Evolutionary conservation across 2,888 invertebrate genomes (phyloP).

Genomic region (Aspidiotus rigidus): DNA sequence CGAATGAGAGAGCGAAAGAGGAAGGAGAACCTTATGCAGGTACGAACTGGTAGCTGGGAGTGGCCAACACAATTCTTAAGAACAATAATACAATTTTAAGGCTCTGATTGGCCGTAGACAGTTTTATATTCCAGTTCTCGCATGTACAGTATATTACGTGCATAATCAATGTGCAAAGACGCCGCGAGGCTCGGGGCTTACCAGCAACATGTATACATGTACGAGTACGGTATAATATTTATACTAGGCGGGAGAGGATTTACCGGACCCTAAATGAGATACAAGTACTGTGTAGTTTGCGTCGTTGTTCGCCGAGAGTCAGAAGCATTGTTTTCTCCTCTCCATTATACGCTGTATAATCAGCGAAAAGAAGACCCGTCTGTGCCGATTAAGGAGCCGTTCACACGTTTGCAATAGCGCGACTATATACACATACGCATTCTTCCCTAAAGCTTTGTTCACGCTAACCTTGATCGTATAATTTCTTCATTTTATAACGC

Average conservation of each 20-base stretch:
- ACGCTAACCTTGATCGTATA: too few species aligned
- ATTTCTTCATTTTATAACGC: too few species aligned
- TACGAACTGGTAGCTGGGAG: conserved; percentile 19
- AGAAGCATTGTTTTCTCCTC: conserved; percentile 27
- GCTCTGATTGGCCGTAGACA: conserved; percentile 24
- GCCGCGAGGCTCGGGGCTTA: conserved; percentile 17
- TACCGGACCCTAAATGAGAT: conserved; percentile 28
- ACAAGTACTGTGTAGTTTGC: conserved; percentile 4
- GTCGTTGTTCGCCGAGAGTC: conserved; percentile 12
- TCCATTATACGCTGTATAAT: neutral
- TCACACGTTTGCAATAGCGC: neutral
- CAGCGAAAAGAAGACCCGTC: neutral
- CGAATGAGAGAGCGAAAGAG: neutral
- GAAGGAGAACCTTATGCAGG: neutral
- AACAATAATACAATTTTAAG: conserved; percentile 28
- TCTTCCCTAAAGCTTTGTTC: too few species aligned
- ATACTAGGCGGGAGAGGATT: conserved; percentile 1
- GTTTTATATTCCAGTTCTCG: conserved; percentile 25
- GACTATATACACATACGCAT: neutral
- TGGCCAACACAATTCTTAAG: conserved; percentile 24
- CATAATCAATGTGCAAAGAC: conserved; percentile 27
- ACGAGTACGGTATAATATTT: too few species aligned
- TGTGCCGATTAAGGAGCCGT: neutral
- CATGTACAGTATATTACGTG: conserved; percentile 14
- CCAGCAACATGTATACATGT: neutral